Evolutionary conservation across 2,113 vertebrate genomes (phyloP).

Genomic region (Cephalopholis sonnerati): DNA sequence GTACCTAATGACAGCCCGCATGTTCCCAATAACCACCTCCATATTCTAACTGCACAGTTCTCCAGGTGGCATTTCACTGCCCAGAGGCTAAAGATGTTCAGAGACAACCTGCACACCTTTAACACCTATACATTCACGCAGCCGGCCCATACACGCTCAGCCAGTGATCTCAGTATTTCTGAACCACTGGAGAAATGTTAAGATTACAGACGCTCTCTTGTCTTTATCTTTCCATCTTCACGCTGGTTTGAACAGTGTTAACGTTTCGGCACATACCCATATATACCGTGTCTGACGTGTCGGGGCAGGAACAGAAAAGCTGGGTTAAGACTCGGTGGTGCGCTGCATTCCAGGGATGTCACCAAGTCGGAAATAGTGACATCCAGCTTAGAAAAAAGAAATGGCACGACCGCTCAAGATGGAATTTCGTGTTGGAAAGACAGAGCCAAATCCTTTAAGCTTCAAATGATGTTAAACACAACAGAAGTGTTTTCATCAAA

Average conservation of each 20-base stretch:
- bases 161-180: conserved; percentile 5
- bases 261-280: not conserved
- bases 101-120: conserved; percentile 3
- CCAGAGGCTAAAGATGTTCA: conserved; percentile 31
- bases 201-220: conserved; percentile 32
- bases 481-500: not conserved
- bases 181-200: conserved; percentile 42
- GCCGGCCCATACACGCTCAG: conserved; percentile 47
- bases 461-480: not conserved
- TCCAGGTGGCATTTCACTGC: conserved; percentile 48
- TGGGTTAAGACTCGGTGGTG: conserved; percentile 20
- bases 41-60: not conserved
- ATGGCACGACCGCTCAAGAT: not conserved
- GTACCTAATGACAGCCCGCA: conserved; percentile 41
- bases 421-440: not conserved
- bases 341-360: conserved; percentile 32
- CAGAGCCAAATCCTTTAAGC: not conserved
- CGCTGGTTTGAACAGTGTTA: not conserved
- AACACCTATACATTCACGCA: conserved; percentile 14
- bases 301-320: conserved; percentile 21
- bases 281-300: conserved; percentile 30
- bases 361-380: conserved; percentile 46
- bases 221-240: conserved; percentile 19
- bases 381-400: not conserved
- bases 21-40: conserved; percentile 19